phyloP scores from a whole-genome alignment of 2,888 invertebrate species.

The Antheraea yamamai region DNA sequence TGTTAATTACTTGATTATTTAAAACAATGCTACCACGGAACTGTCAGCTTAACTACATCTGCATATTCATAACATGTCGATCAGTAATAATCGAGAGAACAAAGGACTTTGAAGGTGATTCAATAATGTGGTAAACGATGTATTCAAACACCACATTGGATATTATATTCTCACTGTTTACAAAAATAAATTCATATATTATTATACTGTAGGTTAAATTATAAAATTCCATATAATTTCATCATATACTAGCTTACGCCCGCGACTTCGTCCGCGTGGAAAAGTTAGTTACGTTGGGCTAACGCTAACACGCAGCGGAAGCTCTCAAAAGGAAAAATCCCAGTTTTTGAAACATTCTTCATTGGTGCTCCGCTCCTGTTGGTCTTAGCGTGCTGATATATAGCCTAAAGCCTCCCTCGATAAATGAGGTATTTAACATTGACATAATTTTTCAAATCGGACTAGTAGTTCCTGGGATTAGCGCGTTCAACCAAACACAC shows the following conservation, averaged over 20 bases:
- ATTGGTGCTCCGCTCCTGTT: too few species aligned
- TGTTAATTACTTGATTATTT: background rate
- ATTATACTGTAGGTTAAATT: background rate
- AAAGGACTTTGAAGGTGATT: background rate
- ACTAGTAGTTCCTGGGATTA: too few species aligned
- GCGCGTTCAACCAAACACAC: too few species aligned
- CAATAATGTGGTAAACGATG: background rate
- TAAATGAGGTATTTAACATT: too few species aligned
- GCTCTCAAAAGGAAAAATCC: too few species aligned
- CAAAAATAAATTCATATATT: background rate
- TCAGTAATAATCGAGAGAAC: background rate
- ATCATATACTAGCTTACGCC: background rate
- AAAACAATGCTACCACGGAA: background rate
- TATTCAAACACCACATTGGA: background rate
- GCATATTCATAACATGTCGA: background rate
- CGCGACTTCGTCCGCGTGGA: too few species aligned
- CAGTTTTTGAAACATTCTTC: too few species aligned
- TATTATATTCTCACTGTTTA: background rate
- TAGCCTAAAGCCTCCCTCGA: too few species aligned
- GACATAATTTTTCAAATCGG: too few species aligned
- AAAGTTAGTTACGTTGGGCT: too few species aligned
- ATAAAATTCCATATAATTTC: background rate
- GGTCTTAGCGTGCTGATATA: too few species aligned
- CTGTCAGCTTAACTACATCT: background rate
- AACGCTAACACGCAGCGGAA: too few species aligned